A percentile compares a stretch with the other conserved stretches of the same genome.
phyloP scores from a whole-genome alignment of 1,140 invertebrate genomes.

The Dendrolimus punctatus region DNA sequence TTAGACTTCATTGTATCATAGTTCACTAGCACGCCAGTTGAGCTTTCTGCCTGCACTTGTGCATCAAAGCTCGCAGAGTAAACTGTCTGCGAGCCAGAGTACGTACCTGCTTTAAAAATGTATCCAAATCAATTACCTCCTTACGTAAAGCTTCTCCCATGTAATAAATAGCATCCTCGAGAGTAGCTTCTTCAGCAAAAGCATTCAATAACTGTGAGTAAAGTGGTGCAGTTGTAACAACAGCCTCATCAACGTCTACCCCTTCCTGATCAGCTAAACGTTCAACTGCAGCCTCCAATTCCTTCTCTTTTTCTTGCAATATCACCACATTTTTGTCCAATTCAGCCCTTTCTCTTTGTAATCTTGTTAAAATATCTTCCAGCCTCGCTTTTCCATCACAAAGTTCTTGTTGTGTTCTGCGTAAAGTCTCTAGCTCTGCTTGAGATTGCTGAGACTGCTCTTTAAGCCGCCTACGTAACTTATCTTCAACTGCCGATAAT shows the following conservation, averaged over 20 bases:
- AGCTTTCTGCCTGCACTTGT: slow-evolving; percentile 97
- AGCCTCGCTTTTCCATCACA: slow-evolving; percentile 89
- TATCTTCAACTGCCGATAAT: slow-evolving; percentile 95
- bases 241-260: slow-evolving; percentile 96
- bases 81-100: slow-evolving; percentile 96
- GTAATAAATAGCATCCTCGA: slow-evolving; percentile 99
- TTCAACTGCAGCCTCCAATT: slow-evolving; percentile 87
- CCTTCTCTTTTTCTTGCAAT: slow-evolving; percentile 88
- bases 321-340: slow-evolving; percentile 89
- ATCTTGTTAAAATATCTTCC: slow-evolving; percentile 83
- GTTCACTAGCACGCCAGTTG: slow-evolving; percentile 80
- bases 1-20: background rate
- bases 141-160: slow-evolving; percentile 96
- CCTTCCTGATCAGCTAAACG: slow-evolving; percentile 84
- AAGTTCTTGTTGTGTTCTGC: slow-evolving; percentile 91
- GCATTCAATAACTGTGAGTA: slow-evolving; percentile 97
- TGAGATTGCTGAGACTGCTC: slow-evolving; percentile 92
- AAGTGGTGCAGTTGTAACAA: slow-evolving; percentile 95
- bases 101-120: slow-evolving; percentile 97
- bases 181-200: slow-evolving; percentile 97
- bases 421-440: slow-evolving; percentile 93
- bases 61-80: slow-evolving; percentile 94
- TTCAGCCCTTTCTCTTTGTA: slow-evolving; percentile 89
- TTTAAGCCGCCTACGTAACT: slow-evolving; percentile 87
- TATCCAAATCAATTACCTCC: slow-evolving; percentile 95